These are phyloP conservation scores for Lepidonotus clava DNA, from an alignment of 2,888 invertebrate genomes.

Conservation along the genomic window DNA sequence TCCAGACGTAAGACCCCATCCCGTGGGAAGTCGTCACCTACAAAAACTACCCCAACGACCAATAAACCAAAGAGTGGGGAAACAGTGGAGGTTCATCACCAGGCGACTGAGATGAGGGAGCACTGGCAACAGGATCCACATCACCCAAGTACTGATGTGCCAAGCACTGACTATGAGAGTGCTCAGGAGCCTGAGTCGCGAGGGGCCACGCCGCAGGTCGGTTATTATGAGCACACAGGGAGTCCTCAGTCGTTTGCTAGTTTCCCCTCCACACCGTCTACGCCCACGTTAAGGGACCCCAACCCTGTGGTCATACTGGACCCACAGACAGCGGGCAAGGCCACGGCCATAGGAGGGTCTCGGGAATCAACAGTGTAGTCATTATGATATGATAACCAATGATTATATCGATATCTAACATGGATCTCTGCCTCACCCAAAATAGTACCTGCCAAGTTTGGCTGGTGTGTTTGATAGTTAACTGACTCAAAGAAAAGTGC, in stretches of 20 bases:
- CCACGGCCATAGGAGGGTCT: no score
- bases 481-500: no score
- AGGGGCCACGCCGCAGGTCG: conserved; percentile 26
- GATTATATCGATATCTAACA: no score
- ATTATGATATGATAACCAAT: no score
- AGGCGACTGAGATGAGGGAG: background rate
- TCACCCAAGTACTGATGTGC: background rate
- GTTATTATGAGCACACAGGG: conserved; percentile 35
- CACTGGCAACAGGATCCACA: background rate
- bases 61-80: no score
- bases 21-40: background rate
- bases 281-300: background rate
- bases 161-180: conserved; percentile 49
- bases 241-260: conserved; percentile 40
- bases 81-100: background rate
- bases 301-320: conserved; percentile 10
- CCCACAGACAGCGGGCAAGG: no score
- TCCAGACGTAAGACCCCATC: background rate
- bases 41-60: background rate
- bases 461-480: no score
- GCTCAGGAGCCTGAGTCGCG: conserved; percentile 47
- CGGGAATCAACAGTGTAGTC: no score
- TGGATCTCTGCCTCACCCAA: no score
- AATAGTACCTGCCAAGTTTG: no score
- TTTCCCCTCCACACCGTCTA: conserved; percentile 35